Conservation (phyloP, 2,797 vertebrate genomes). For the Eurystomus glaucurus region DNA sequence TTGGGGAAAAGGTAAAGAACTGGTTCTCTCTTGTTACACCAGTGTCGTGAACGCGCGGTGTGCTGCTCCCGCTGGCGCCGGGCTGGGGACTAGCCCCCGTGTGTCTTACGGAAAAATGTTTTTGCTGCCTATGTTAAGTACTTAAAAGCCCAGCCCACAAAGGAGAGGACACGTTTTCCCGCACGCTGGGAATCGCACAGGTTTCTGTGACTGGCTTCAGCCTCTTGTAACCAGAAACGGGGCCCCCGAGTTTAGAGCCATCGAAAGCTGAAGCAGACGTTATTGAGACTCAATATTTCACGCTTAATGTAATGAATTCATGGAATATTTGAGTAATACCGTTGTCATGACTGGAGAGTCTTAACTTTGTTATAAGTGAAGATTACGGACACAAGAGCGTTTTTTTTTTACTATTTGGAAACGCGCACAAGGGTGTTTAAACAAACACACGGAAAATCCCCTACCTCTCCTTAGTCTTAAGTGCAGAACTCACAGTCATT, state of each 20-base stretch:
- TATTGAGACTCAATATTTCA: not conserved
- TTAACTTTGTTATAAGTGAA: slow-evolving; percentile 37
- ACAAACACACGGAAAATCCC: slow-evolving; percentile 64
- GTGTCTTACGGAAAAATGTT: not conserved
- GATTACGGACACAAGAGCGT: slow-evolving; percentile 55
- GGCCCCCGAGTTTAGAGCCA: not conserved
- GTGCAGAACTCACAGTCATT: slow-evolving; percentile 66
- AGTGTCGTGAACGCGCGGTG: not conserved
- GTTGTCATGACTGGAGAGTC: slow-evolving; percentile 48
- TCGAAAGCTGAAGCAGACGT: not conserved
- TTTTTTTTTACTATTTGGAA: slow-evolving; percentile 70
- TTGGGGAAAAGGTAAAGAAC: slow-evolving; percentile 91
- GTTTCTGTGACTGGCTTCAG: not conserved
- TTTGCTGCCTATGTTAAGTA: not conserved
- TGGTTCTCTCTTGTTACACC: slow-evolving; percentile 63
- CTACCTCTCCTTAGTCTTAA: slow-evolving; percentile 55
- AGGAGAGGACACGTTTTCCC: not conserved
- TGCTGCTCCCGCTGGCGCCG: not conserved
- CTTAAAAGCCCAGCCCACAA: not conserved
- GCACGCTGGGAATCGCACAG: not conserved
- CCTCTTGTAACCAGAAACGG: not conserved
- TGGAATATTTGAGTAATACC: slow-evolving; percentile 53
- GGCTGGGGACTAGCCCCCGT: not conserved
- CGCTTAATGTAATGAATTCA: slow-evolving; percentile 18
- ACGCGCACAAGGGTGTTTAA: slow-evolving; percentile 66